Conservation (phyloP, 2,113 vertebrate species). For the Azemiops feae region DNA sequence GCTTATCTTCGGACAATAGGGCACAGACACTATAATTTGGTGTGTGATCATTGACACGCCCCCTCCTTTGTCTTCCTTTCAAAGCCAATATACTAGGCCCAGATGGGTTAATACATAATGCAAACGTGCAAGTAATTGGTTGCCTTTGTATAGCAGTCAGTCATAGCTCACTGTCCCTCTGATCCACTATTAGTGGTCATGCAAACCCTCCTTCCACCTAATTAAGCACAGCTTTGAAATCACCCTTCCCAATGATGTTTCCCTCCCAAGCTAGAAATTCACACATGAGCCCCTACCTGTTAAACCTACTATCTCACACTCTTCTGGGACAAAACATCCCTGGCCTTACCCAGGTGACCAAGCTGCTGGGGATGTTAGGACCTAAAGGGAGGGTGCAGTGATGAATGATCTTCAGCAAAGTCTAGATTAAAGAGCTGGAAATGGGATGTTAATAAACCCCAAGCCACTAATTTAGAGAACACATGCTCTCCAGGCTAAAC, state of each 20-base stretch:
- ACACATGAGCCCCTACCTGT: conserved; percentile 92
- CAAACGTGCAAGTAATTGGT: conserved; percentile 82
- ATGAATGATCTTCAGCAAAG: conserved; percentile 68
- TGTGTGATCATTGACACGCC: conserved; percentile 87
- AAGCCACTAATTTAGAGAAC: conserved; percentile 44
- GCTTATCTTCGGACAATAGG: conserved; percentile 77
- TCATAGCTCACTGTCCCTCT: conserved; percentile 70
- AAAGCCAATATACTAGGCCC: conserved; percentile 81
- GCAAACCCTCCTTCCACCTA: conserved; percentile 78
- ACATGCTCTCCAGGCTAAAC: conserved; percentile 49
- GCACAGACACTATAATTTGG: conserved; percentile 81
- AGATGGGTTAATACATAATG: conserved; percentile 99
- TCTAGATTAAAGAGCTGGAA: conserved; percentile 71
- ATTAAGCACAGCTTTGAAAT: conserved; percentile 94
- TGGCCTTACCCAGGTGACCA: conserved; percentile 64
- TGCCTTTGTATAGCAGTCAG: conserved; percentile 68
- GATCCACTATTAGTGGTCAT: conserved; percentile 84
- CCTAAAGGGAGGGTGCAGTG: conserved; percentile 59
- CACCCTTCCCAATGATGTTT: conserved; percentile 80
- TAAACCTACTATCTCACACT: conserved; percentile 70
- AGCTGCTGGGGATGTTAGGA: conserved; percentile 68
- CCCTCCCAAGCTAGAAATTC: conserved; percentile 69
- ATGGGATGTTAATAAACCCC: conserved; percentile 69
- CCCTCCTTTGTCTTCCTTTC: conserved; percentile 84
- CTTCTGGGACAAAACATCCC: conserved; percentile 59